phyloP scores from a whole-genome alignment of 2,888 invertebrate species.

The Leptogaster cylindrica region DNA sequence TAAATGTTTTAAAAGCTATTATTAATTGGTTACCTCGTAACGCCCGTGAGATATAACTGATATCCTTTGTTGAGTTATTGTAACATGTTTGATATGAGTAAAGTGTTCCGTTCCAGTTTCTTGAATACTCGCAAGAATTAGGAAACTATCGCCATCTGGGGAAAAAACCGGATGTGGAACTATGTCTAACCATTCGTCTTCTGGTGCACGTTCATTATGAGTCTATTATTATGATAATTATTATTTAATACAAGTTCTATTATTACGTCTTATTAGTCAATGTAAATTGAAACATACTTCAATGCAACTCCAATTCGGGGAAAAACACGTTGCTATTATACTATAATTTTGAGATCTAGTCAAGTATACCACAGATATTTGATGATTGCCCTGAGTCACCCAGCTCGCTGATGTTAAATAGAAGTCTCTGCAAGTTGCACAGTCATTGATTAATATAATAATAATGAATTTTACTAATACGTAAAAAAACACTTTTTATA shows the following conservation, averaged over 20 bases:
- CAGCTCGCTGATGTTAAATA: slow-evolving; percentile 92
- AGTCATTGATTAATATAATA: too few relatives aligned
- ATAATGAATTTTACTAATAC: too few relatives aligned
- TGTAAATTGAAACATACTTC: slow-evolving; percentile 67
- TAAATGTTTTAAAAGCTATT: slow-evolving; percentile 8
- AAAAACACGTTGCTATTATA: slow-evolving; percentile 83
- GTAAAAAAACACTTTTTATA: too few relatives aligned
- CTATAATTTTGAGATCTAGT: slow-evolving; percentile 92
- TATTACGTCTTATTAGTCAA: background rate
- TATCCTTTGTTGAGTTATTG: slow-evolving; percentile 80
- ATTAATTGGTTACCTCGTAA: slow-evolving; percentile 71
- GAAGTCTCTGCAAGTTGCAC: slow-evolving; percentile 73
- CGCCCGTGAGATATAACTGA: slow-evolving; percentile 85
- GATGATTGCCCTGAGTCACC: slow-evolving; percentile 77
- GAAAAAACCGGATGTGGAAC: slow-evolving; percentile 85
- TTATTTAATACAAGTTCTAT: slow-evolving; percentile 19
- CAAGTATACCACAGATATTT: slow-evolving; percentile 90
- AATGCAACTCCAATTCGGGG: slow-evolving; percentile 82
- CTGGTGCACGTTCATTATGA: slow-evolving; percentile 82
- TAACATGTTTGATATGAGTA: slow-evolving; percentile 88
- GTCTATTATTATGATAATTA: slow-evolving; percentile 61
- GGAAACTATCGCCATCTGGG: slow-evolving; percentile 82
- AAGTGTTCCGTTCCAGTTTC: slow-evolving; percentile 84
- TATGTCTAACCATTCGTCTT: slow-evolving; percentile 85
- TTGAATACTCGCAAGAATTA: slow-evolving; percentile 80